Conservation (phyloP, 2,888 invertebrate species). For the Ditylenchus weischeri region DNA sequence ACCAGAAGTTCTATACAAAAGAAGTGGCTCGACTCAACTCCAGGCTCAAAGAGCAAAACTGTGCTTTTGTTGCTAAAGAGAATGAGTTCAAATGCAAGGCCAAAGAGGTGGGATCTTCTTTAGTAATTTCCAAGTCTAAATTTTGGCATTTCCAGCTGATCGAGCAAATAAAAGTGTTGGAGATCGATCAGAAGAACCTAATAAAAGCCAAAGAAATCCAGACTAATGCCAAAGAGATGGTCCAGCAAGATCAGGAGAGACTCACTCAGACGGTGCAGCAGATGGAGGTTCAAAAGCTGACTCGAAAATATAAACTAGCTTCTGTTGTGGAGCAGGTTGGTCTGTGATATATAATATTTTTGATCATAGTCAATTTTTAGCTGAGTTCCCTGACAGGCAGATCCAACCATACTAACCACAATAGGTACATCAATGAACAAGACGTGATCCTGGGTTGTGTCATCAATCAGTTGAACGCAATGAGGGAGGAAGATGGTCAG, state of each 20-base stretch:
- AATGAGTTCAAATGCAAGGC: slow-evolving; percentile 15
- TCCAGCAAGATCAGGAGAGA: slow-evolving; percentile 52
- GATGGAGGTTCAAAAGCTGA: slow-evolving; percentile 55
- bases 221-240: slow-evolving; percentile 36
- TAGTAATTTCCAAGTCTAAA: no score
- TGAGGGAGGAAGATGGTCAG: slow-evolving; percentile 49
- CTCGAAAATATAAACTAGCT: slow-evolving; percentile 56
- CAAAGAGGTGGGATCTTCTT: slow-evolving; percentile 14
- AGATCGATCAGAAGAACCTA: slow-evolving; percentile 57
- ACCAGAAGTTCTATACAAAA: slow-evolving; percentile 53
- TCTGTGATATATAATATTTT: background rate
- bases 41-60: slow-evolving; percentile 41
- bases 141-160: slow-evolving; percentile 34
- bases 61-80: slow-evolving; percentile 18
- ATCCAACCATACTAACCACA: background rate
- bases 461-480: slow-evolving; percentile 45
- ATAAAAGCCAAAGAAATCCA: slow-evolving; percentile 43
- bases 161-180: slow-evolving; percentile 54
- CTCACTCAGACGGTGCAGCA: slow-evolving; percentile 55
- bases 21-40: slow-evolving; percentile 50
- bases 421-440: slow-evolving; percentile 6
- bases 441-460: slow-evolving; percentile 33
- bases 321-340: slow-evolving; percentile 55
- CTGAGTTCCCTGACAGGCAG: slow-evolving; percentile 24
- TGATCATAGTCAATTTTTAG: slow-evolving; percentile 7